phyloP scores from a whole-genome alignment of 2,888 invertebrate genomes.

The Coleophora flavipennella region DNA sequence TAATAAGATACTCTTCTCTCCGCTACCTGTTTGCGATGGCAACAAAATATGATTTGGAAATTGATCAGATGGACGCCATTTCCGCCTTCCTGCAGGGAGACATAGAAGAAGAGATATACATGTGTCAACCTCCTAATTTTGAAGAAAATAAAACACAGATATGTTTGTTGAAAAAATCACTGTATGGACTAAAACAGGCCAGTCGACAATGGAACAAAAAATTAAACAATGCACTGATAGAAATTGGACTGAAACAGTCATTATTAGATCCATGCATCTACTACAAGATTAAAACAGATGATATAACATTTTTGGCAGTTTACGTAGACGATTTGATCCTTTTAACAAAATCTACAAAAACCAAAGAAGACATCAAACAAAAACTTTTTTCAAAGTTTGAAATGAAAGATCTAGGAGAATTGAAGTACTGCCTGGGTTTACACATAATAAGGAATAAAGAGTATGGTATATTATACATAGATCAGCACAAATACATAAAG shows the following conservation, averaged over 20 bases:
- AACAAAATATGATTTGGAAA: constrained; percentile 12
- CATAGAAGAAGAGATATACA: constrained; percentile 5
- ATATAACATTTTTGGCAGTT: constrained; percentile 1
- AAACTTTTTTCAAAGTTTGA: constrained; percentile 10
- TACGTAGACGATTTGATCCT: constrained; percentile 1
- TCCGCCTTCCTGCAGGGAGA: constrained; percentile 16
- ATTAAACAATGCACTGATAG: constrained; percentile 2
- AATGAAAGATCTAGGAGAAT: constrained; percentile 16
- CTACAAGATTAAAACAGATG: not conserved
- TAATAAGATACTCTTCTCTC: not conserved
- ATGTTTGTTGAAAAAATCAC: constrained; percentile 11
- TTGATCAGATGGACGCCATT: constrained; percentile 15
- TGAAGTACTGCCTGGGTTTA: constrained; percentile 13
- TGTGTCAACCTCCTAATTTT: constrained; percentile 10
- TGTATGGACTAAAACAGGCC: constrained; percentile 10
- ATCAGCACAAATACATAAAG: constrained; percentile 11
- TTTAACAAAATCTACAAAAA: constrained; percentile 4
- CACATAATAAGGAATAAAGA: constrained; percentile 4
- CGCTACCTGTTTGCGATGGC: constrained; percentile 5
- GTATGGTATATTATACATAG: not conserved
- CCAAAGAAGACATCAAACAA: constrained; percentile 1
- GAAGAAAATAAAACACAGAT: constrained; percentile 9
- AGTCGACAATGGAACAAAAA: constrained; percentile 9
- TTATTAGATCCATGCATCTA: constrained; percentile 8
- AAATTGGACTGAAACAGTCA: constrained; percentile 4